Evolutionary conservation across 2,888 invertebrate genomes (phyloP), one percentile per base, ranked within the genome.

Genomic region (Luperina testacea): DNA sequence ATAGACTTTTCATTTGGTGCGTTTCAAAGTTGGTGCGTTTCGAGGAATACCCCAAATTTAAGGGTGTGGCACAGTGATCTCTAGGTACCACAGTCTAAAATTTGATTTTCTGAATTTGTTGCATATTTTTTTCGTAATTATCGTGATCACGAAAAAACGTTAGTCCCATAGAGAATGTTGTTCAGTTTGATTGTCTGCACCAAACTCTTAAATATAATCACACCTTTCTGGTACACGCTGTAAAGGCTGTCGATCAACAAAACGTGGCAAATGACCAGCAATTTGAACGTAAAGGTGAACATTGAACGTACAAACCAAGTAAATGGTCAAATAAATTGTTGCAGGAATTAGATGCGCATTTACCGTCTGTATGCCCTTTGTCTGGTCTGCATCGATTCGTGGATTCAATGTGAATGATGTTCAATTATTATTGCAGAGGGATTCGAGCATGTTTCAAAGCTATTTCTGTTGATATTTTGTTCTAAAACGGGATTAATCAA

Each of bases 401-500:
- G n/a, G 38, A 64, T 38, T 38, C 45, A 5, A 8, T 27, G 8
- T 38, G n/a, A 72, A 20, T 71, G 67, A 61, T 75, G 27, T 51
- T 20, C n/a, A 45, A 9, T 63, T 68, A 53, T 67, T 76, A 81
- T 71, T 53, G 69, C 13, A 42, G 2, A 38, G 57, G 53, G 32
- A 51, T 32, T 57, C 32, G 15, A 45, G 8, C n/a, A 13, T 38
- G 27, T 63, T 53, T 81, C 63, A 82, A 81, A 61, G 82, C 17
- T 71, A 63, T 77, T 59, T 57, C 32, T 77, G 65, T 75, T 81
- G 51, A 72, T 53, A n/a, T 81, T 70, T 42, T 42, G 3, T 17
- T 82, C 57, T 80, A 82, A 70, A 80, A 70, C 32, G 15, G 68
- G 51, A 57, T 75, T 9, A n/a, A 63, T 63, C 24, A 72, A 27